These are phyloP conservation scores for Brachypalpus laphriformis DNA, from an alignment of 2,888 invertebrate species.

Conservation along the genomic window DNA sequence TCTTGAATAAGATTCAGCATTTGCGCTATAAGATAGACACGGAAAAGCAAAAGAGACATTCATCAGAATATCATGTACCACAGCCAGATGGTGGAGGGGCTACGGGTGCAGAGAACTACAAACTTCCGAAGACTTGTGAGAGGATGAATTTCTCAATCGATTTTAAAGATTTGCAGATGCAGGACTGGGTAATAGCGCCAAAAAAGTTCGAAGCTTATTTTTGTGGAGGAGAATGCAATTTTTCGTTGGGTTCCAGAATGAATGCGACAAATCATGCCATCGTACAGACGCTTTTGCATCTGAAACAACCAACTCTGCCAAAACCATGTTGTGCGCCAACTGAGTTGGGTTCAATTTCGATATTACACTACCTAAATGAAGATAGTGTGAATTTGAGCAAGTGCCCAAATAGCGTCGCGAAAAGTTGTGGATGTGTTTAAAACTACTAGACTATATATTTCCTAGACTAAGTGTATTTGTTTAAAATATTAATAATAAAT, in stretches of 20 bases:
- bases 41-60: constrained; percentile 83
- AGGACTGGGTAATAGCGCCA: constrained; percentile 98
- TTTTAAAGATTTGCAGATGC: constrained; percentile 93
- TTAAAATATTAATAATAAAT: no score
- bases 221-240: constrained; percentile 96
- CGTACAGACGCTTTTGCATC: constrained; percentile 94
- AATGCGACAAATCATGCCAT: constrained; percentile 98
- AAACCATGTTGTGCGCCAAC: constrained; percentile 97
- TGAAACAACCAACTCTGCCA: constrained; percentile 91
- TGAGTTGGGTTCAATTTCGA: constrained; percentile 92
- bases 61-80: constrained; percentile 57
- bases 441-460: not conserved
- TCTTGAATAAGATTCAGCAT: constrained; percentile 84
- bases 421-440: constrained; percentile 97
- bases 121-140: constrained; percentile 88
- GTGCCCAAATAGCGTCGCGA: constrained; percentile 98
- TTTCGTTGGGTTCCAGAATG: constrained; percentile 95
- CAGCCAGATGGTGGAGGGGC: constrained; percentile 61
- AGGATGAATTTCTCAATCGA: constrained; percentile 95
- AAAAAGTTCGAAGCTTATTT: constrained; percentile 96
- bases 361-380: constrained; percentile 94
- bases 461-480: no score
- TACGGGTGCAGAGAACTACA: constrained; percentile 74
- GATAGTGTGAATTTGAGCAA: constrained; percentile 95
- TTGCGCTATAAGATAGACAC: constrained; percentile 79